A percentile compares a stretch with the other conserved stretches of the same genome.
These are phyloP conservation scores for Calypte anna DNA, from an alignment of 2,113 vertebrate genomes.

Conservation along the genomic window DNA sequence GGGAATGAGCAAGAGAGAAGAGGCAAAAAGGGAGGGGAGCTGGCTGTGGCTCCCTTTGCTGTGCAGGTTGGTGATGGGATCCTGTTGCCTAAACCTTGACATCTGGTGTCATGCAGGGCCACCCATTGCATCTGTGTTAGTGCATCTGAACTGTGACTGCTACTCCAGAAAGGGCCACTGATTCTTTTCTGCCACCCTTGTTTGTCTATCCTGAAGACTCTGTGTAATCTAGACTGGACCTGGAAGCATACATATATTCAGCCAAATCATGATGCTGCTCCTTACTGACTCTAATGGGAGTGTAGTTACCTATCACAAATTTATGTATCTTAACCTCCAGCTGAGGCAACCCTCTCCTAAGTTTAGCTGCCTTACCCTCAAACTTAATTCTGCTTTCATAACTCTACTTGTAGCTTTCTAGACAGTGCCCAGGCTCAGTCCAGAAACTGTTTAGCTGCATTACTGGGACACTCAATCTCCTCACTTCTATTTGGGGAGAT, in stretches of 20 bases:
- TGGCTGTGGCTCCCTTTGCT: no score
- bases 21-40: no score
- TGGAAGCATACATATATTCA: not conserved
- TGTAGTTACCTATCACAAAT: not conserved
- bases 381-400: not conserved
- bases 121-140: not conserved
- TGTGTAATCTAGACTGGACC: accelerated
- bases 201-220: not conserved
- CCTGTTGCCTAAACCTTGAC: not conserved
- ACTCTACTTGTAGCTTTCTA: not conserved
- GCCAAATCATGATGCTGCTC: not conserved
- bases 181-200: not conserved
- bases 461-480: not conserved
- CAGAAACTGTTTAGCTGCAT: not conserved
- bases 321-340: not conserved
- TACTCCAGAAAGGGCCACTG: not conserved
- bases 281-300: not conserved
- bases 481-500: not conserved
- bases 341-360: not conserved
- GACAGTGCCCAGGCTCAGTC: not conserved
- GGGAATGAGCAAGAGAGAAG: no score
- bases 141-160: not conserved
- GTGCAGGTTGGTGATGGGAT: not conserved
- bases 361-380: not conserved
- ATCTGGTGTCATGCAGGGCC: not conserved